These are phyloP conservation scores for Pollenia amentaria DNA, from an alignment of 2,888 invertebrate genomes.

Conservation along the genomic window DNA sequence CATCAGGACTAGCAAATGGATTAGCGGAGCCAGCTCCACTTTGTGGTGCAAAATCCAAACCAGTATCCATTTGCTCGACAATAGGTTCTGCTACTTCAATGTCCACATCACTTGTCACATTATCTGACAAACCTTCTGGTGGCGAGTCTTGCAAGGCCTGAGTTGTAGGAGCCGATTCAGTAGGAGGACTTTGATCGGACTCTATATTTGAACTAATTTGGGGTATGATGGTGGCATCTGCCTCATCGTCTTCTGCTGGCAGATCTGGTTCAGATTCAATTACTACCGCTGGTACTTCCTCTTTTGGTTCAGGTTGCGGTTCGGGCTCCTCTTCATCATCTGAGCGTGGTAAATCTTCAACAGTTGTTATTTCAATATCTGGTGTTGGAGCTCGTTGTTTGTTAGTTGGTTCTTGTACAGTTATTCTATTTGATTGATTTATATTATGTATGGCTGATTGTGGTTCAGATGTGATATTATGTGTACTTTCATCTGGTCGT, in stretches of 20 bases:
- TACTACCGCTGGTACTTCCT: slow-evolving; percentile 66
- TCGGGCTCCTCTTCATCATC: slow-evolving; percentile 83
- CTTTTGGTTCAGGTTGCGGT: slow-evolving; percentile 61
- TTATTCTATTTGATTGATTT: slow-evolving; percentile 78
- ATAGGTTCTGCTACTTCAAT: slow-evolving; percentile 73
- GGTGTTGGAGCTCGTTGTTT: slow-evolving; percentile 83
- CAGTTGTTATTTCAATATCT: slow-evolving; percentile 84
- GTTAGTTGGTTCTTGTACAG: slow-evolving; percentile 78
- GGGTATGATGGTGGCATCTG: slow-evolving; percentile 56
- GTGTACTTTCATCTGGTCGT: slow-evolving; percentile 83
- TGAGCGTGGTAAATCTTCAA: slow-evolving; percentile 83
- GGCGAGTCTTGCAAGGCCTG: slow-evolving; percentile 78
- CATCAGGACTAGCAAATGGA: slow-evolving; percentile 85
- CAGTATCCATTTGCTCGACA: slow-evolving; percentile 83
- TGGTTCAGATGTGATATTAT: slow-evolving; percentile 83
- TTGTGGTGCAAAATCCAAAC: slow-evolving; percentile 80
- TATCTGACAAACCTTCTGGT: slow-evolving; percentile 75
- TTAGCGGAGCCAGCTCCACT: slow-evolving; percentile 84
- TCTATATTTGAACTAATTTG: slow-evolving; percentile 72
- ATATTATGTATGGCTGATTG: slow-evolving; percentile 79
- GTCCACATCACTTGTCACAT: slow-evolving; percentile 60
- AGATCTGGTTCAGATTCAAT: slow-evolving; percentile 66
- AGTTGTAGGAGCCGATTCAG: slow-evolving; percentile 80
- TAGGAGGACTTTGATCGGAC: slow-evolving; percentile 80
- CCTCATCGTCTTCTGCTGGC: slow-evolving; percentile 66